Base-by-base conservation (phyloP, 2,797 vertebrate species). In the Lepus townsendii region DNA sequence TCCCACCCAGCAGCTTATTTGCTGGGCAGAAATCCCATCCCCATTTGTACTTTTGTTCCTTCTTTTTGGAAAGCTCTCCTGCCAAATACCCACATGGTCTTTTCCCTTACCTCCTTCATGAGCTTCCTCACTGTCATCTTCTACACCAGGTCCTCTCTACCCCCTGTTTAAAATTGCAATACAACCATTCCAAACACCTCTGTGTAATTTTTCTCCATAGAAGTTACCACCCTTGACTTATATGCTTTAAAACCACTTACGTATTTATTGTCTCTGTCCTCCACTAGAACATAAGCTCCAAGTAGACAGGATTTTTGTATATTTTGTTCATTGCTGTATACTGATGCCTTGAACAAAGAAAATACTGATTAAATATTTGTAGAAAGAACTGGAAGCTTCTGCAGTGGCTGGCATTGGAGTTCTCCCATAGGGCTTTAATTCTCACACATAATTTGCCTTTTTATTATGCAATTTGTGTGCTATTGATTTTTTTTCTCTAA, bases 161-260 rank as follows among this genome's bases (percentile, higher is more conserved):
- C 3, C 68, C n/a, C 3, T 77, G 27, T 73, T 88, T 75, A 60
- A 84, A 91, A 69, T 57, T 71, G 30, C 20, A 76, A 24, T 20
- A 35, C 32, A 14, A 20, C 7, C 32, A 2, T 38, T 32, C 47
- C 10, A n/a, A 83, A 65, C 2, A 57, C 8, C 22, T 12, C 12
- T 84, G 19, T n/a, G 76, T 91, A 50, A 80, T 76, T 93, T 88
- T 75, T 50, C 78, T 84, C 63, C 32, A 82, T 32, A 84, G 63
- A 13, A 88, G 3, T 26, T 83, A 78, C 22, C 27, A 90, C 19
- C 17, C 27, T 68, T 47, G 52, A 54, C 3, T 6, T 26, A 85
- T 12, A 35, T 47, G 63, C 90, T 78, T 87, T 79, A 63, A 57
- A 57, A 78, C 8, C 22, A 62, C 35, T 85, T 77, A 69, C 54